Evolutionary conservation across 2,888 invertebrate species (phyloP), one percentile per base, ranked within the genome.

Genomic region (Epistrophe grossulariae): DNA sequence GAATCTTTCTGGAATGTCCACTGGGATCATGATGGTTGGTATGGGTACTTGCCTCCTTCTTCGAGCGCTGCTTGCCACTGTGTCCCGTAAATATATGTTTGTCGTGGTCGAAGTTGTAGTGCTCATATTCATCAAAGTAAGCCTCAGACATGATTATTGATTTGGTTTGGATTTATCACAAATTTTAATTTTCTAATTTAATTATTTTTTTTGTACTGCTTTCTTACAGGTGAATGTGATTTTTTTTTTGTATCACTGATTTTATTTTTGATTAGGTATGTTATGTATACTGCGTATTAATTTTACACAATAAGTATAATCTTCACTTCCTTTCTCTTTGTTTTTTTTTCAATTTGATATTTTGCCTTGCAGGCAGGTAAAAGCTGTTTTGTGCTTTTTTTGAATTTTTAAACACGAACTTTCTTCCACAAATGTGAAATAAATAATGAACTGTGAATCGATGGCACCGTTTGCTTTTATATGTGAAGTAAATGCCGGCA

Each of bases 91-190:
- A 96, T 88, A 98, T 95, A 92, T 97, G 96, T 93, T 98, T 98
- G 93, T 98, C 98, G 94, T 97, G 96, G 90, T 97, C 97, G 93
- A 96, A 98, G 93, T 98, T 98, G 94, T 97, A 98, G 92, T 98
- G 97, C 92, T 98, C 98, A 95, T 97, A 98, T 92, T 97, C 96
- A 94, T 98, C 98, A 92, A 96, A 96, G 94, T 97, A 95, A 90
- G 94, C 94, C 93, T 97, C 97, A 91, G 97, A 97, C 97, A 97
- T 97, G 92, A 93, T 95, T 89, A 93, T 73, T 35, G 45, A 70
- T 35, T 52, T 48, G 52, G 60, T 31, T 74, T 73, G 55, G 17
- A 55, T 28, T 31, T 80, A 81, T 77, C 84, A 84, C 79, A 84
- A 84, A 80, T 19, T 66, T 43, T 2, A 17, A n/a, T 13, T 59